These are phyloP conservation scores for Panthera uncia DNA, from an alignment of 2,113 vertebrate species.

Conservation along the genomic window DNA sequence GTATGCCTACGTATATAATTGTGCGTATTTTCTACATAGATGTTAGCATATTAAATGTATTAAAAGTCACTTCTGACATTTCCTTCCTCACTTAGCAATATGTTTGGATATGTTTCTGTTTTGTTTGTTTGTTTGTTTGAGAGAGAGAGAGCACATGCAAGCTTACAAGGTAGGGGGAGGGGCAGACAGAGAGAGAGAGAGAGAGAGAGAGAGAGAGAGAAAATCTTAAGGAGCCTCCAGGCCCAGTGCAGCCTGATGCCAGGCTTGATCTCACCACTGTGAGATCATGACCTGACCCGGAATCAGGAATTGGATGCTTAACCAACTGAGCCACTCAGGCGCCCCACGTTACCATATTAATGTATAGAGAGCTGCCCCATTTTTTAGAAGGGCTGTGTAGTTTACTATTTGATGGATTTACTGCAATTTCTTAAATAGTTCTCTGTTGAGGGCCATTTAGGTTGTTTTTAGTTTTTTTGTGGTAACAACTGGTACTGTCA, in stretches of 20 bases:
- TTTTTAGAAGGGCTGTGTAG: neutral
- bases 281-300: too few species aligned
- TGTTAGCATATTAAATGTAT: neutral
- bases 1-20: neutral
- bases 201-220: too few species aligned
- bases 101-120: neutral
- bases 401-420: neutral
- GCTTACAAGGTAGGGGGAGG: too few species aligned
- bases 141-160: too few species aligned
- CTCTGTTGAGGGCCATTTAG: neutral
- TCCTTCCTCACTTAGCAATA: neutral
- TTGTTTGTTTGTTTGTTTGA: too few species aligned
- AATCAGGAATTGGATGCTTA: too few species aligned
- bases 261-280: too few species aligned
- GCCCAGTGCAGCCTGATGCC: too few species aligned
- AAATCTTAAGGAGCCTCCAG: too few species aligned
- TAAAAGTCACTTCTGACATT: neutral
- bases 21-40: neutral
- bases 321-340: too few species aligned
- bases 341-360: neutral
- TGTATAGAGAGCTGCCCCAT: neutral
- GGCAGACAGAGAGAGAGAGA: too few species aligned
- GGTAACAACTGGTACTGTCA: neutral
- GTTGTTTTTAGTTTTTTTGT: neutral
- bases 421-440: neutral